Evolutionary conservation across 1,140 invertebrate species (phyloP).

Genomic region (Solenopsis fugax): DNA sequence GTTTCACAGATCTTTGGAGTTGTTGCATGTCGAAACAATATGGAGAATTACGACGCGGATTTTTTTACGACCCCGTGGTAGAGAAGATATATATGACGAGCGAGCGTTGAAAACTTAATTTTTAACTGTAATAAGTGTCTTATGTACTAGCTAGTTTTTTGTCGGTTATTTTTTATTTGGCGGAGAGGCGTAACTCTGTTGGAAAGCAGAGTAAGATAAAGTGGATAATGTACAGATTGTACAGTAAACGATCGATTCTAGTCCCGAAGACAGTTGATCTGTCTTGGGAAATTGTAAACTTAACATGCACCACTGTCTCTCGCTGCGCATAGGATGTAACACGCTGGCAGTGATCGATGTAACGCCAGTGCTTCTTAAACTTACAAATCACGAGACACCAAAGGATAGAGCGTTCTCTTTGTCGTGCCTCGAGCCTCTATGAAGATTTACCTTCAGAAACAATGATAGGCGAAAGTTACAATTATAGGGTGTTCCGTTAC

Average conservation of each 20-base stretch:
- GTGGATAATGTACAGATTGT: constrained; percentile 51
- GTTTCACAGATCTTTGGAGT: constrained; percentile 31
- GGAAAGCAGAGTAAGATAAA: constrained; percentile 26
- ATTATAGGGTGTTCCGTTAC: neutral
- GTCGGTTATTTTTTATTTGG: constrained; percentile 46
- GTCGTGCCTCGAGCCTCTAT: constrained; percentile 26
- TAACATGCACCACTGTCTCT: constrained; percentile 46
- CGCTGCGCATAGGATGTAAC: constrained; percentile 22
- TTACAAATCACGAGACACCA: constrained; percentile 40
- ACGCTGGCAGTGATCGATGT: constrained; percentile 48
- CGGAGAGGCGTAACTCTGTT: neutral
- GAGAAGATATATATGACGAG: neutral
- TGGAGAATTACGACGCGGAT: neutral
- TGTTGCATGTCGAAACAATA: neutral
- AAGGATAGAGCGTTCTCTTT: constrained; percentile 37
- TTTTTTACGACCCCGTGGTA: constrained; percentile 18
- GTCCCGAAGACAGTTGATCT: constrained; percentile 71
- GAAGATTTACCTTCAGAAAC: constrained; percentile 20
- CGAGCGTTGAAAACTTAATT: constrained; percentile 56
- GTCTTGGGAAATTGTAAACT: constrained; percentile 56
- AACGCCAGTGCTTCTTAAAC: constrained; percentile 63
- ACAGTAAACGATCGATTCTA: constrained; percentile 72
- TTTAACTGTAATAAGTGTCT: constrained; percentile 53
- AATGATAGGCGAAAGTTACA: neutral
- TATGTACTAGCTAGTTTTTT: constrained; percentile 44